Evolutionary conservation across 2,113 vertebrate species (phyloP).

Genomic region (Eubucco bourcierii): DNA sequence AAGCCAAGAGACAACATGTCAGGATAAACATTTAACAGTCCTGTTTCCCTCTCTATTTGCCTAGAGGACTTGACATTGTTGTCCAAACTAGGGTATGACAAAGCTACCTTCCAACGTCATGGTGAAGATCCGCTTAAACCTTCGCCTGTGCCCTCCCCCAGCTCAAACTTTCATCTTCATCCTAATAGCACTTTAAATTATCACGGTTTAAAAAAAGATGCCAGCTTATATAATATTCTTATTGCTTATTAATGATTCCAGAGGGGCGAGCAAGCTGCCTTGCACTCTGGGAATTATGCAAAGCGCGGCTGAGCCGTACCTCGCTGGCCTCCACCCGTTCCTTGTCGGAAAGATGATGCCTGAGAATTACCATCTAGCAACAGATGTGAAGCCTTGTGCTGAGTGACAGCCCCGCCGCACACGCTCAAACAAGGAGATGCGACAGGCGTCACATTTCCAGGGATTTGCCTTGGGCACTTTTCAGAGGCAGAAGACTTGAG

Average conservation of each 20-base stretch:
- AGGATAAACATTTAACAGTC: slow-evolving; percentile 30
- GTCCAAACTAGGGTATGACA: slow-evolving; percentile 19
- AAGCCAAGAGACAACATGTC: slow-evolving; percentile 6
- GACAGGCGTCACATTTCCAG: slow-evolving; percentile 19
- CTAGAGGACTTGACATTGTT: neutral
- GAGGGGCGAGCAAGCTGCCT: slow-evolving; percentile 33
- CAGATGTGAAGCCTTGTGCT: slow-evolving; percentile 51
- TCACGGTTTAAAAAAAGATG: slow-evolving; percentile 66
- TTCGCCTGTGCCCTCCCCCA: slow-evolving; percentile 47
- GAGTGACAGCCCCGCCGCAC: slow-evolving; percentile 42
- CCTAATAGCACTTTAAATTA: slow-evolving; percentile 67
- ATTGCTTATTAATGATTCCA: slow-evolving; percentile 69
- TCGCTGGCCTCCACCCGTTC: slow-evolving; percentile 37
- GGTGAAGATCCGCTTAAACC: slow-evolving; percentile 50
- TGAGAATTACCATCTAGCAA: slow-evolving; percentile 59
- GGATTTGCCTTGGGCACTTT: slow-evolving; percentile 57
- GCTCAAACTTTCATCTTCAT: slow-evolving; percentile 62
- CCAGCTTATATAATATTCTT: slow-evolving; percentile 69
- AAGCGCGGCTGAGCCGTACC: slow-evolving; percentile 50
- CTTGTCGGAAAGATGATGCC: slow-evolving; percentile 19
- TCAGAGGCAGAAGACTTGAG: slow-evolving; percentile 20
- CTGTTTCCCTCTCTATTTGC: neutral
- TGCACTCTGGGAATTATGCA: slow-evolving; percentile 62
- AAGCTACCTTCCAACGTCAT: slow-evolving; percentile 47
- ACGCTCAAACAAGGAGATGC: slow-evolving; percentile 9